phyloP scores from a whole-genome alignment of 2,797 vertebrate genomes.

The Gymnodraco acuticeps region DNA sequence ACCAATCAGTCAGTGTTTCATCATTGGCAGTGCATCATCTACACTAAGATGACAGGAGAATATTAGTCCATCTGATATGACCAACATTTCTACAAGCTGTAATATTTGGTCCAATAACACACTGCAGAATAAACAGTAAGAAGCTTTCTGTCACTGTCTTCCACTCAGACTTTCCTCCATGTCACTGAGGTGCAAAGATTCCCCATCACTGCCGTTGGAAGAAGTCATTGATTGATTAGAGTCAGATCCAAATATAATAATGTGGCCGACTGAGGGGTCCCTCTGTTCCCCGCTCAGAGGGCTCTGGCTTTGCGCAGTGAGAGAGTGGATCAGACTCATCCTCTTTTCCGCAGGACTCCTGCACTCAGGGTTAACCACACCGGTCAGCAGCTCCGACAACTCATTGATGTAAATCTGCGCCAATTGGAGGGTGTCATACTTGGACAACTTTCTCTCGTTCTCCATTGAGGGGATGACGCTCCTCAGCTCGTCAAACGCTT shows the following conservation, averaged over 20 bases:
- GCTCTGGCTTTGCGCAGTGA: conserved; percentile 36
- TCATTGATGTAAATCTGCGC: conserved; percentile 90
- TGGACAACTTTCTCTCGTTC: conserved; percentile 88
- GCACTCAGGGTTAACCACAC: conserved; percentile 78
- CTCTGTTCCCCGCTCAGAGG: conserved; percentile 55
- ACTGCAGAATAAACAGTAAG: conserved; percentile 9
- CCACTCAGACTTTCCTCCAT: conserved; percentile 77
- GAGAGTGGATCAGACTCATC: conserved; percentile 67
- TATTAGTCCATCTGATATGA: conserved; percentile 4
- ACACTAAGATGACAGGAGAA: conserved; percentile 18
- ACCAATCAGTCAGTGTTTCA: conserved; percentile 7
- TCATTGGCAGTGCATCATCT: conserved; percentile 53
- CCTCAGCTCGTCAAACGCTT: conserved; percentile 87
- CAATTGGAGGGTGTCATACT: conserved; percentile 90
- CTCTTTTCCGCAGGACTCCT: conserved; percentile 61
- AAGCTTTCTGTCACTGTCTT: conserved; percentile 59
- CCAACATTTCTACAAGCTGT: conserved; percentile 21
- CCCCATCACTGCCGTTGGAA: conserved; percentile 84
- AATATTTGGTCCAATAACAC: conserved; percentile 14
- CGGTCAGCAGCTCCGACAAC: conserved; percentile 84
- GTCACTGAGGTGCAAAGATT: conserved; percentile 85
- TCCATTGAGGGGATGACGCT: conserved; percentile 88
- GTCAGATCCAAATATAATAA: conserved; percentile 78
- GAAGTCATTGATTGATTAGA: conserved; percentile 56
- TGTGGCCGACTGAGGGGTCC: conserved; percentile 69